Percentiles rank a stretch among this genome's conserved stretches.
phyloP scores from a whole-genome alignment of 35 echinoderm and acorn worm species.

The Strongylocentrotus purpuratus region DNA sequence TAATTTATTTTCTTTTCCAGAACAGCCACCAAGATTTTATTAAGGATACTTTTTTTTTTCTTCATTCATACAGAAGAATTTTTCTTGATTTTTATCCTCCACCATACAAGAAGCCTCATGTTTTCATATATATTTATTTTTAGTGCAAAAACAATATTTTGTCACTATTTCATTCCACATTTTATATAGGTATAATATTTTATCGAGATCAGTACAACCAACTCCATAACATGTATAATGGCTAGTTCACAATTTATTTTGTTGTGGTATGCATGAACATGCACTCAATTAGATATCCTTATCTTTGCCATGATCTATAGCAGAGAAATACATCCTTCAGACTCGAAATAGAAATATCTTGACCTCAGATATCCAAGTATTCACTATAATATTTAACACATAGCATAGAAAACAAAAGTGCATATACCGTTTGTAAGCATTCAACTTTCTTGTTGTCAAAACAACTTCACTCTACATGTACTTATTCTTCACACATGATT shows the following conservation, averaged over 20 bases:
- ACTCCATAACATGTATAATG: background rate
- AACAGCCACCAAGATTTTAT: background rate
- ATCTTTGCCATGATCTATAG: background rate
- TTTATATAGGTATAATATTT: background rate
- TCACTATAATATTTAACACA: background rate
- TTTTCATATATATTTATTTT: background rate
- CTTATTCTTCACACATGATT: background rate
- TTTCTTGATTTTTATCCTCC: background rate
- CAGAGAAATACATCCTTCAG: background rate
- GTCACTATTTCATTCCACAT: background rate
- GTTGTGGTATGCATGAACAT: background rate
- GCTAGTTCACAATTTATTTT: background rate
- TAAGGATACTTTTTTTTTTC: background rate
- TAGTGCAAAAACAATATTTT: background rate
- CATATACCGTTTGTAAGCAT: background rate
- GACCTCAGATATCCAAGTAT: background rate
- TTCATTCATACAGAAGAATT: background rate
- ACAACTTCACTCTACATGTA: no score
- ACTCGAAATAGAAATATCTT: background rate
- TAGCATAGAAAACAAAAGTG: background rate
- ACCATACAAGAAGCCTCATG: background rate
- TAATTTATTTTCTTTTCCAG: background rate
- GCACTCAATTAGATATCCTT: background rate
- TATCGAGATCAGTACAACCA: background rate
- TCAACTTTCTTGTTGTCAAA: background rate